These are phyloP conservation scores for Rhinoderma darwinii DNA, from an alignment of 2,113 vertebrate genomes.

Conservation along the genomic window DNA sequence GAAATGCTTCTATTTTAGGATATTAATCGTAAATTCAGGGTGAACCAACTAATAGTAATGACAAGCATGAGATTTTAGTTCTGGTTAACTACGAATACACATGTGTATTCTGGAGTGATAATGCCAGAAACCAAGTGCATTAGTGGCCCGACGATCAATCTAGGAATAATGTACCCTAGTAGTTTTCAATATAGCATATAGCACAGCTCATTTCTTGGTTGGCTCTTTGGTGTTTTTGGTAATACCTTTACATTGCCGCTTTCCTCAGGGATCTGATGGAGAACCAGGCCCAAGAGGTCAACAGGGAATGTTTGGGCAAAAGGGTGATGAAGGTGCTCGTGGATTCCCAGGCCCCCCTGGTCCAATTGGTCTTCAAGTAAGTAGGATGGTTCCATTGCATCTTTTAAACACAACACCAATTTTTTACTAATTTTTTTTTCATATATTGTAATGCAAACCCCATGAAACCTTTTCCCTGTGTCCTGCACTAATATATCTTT, in stretches of 20 bases:
- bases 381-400: slow-evolving; percentile 26
- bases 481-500: not conserved
- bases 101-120: not conserved
- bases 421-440: not conserved
- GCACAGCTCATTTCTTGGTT: not conserved
- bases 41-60: not conserved
- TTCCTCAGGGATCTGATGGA: slow-evolving; percentile 88
- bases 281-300: slow-evolving; percentile 95
- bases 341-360: slow-evolving; percentile 96
- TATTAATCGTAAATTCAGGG: too few relatives aligned
- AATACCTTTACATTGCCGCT: not conserved
- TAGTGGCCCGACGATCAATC: not conserved
- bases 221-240: not conserved
- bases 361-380: slow-evolving; percentile 95
- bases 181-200: not conserved
- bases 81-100: not conserved
- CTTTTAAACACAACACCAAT: not conserved
- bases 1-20: too few relatives aligned
- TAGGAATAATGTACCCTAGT: not conserved
- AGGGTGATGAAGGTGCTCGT: slow-evolving; percentile 94
- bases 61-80: not conserved
- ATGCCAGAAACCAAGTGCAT: not conserved
- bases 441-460: not conserved
- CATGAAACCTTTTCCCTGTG: not conserved
- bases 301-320: slow-evolving; percentile 98